Evolutionary conservation across 2,888 invertebrate species (phyloP), one percentile per base, ranked within the genome.

Genomic region (Zaprionus bogoriensis): DNA sequence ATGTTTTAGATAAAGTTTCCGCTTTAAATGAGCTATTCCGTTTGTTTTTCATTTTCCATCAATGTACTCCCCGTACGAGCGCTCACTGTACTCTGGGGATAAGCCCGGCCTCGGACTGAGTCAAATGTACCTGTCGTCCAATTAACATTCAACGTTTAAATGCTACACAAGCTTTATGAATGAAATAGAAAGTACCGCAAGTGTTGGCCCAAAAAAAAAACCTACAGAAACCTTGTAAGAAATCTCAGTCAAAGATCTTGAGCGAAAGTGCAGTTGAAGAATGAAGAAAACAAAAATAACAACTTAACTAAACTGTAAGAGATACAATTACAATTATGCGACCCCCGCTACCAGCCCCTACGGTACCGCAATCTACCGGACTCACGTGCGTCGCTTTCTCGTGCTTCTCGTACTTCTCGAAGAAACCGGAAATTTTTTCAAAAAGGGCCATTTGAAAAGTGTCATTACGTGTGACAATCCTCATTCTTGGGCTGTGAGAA

Each of bases 181-280:
- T 41, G 41, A 41, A 41, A 41, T 41, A 41, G 41, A 41, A 41
- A 41, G 41, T 41, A 41, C n/a, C 41, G 19, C n/a, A 41, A 41
- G 32, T 36, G 45, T 46, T 58, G 46, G 28, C 32, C 42, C 48
- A 30, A 44, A 51, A 52, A 42, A 52, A 60, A 58, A 50, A 54
- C 57, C 32, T 52, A 55, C n/a, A 66, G 64, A 80, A 77, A 80
- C 61, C 52, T 48, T 41, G 58, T 30, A 23, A 28, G 51, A 50
- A 36, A 67, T 67, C 67, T 53, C 27, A 12, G 12, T 46, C 20
- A 48, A 55, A 62, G 59, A 76, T 73, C 74, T 73, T 50, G 53
- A 81, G 81, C 81, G 76, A 77, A 77, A 77, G 76, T 76, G 81
- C 74, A 55, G 48, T 64, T 60, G 54, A 46, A 22, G 20, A 20